Base-by-base conservation (phyloP, 2,888 invertebrate genomes). In the Drosophila nigritarsus region DNA sequence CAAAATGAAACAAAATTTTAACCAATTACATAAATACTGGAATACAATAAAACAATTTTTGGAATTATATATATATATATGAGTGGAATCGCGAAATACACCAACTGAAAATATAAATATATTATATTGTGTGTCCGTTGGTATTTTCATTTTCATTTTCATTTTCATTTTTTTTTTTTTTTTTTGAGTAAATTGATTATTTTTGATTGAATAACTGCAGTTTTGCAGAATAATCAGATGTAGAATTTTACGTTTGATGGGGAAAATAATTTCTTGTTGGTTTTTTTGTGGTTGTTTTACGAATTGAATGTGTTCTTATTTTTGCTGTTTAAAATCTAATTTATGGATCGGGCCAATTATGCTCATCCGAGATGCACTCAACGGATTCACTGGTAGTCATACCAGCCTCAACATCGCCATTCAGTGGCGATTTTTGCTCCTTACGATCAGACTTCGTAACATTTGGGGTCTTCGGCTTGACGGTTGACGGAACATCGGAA, bases 301-400 rank as follows among this genome's bases (percentile, higher is more conserved):
- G 56, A 67, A n/a, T 70, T 67, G 24, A 58, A 65, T 49, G 54
- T 86, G 59, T 55, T 55, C 15, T 20, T 32, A 27, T 64, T 38
- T 56, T 58, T 38, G 38, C 60, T 36, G 13, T 45, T 53, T 63
- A 51, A 51, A 50, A 54, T 42, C 36, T 54, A 38, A 55, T 62
- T 67, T 74, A 66, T 30, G 75, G 45, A 30, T 53, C 60, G 8
- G 38, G n/a, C 78, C 54, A 77, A 9, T 64, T 27, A 9, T 59
- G 45, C n/a, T 61, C 82, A 49, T 82, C 82, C 48, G 82, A 82
- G 27, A 78, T 54, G 11, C 62, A 65, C 3, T 84, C 82, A 27
- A 69, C 13, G 36, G 68, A 72, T 6, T 45, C 79, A 1, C 59
- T 56, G 30, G 59, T 59, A 30, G 80, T 63, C 1, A 61, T 32